Conservation (phyloP, 2,888 invertebrate genomes). For the Eupithecia inturbata region DNA sequence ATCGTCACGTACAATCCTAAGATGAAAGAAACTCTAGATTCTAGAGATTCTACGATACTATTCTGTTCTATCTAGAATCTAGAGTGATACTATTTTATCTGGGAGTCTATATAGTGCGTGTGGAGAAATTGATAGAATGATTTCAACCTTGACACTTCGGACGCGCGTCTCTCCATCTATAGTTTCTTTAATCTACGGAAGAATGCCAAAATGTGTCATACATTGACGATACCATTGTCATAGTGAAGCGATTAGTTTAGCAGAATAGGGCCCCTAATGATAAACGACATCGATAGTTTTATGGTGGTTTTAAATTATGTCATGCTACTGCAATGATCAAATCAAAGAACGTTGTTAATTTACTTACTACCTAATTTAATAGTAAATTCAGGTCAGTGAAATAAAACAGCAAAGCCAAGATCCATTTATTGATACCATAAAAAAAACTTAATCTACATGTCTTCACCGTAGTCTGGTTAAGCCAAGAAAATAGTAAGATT, state of each 20-base stretch:
- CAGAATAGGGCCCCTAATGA: background rate
- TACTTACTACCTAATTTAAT: background rate
- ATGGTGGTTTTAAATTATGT: background rate
- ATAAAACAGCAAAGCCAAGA: conserved; percentile 77
- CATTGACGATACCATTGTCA: background rate
- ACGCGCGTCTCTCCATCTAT: background rate
- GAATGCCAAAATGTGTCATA: background rate
- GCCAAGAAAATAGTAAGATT: background rate
- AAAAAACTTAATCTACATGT: conserved; percentile 50
- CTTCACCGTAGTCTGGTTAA: background rate
- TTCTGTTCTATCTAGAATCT: too few relatives aligned
- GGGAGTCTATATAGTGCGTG: too few relatives aligned
- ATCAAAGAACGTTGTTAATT: background rate
- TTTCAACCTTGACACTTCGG: too few relatives aligned
- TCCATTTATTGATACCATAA: conserved; percentile 71
- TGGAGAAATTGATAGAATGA: too few relatives aligned
- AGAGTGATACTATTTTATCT: too few relatives aligned
- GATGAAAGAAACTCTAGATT: too few relatives aligned
- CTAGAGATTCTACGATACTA: too few relatives aligned
- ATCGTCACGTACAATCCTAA: too few relatives aligned
- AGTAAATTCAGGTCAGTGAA: conserved; percentile 44
- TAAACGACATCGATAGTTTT: background rate
- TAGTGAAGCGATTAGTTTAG: background rate
- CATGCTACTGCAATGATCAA: background rate
- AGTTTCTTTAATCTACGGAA: background rate